Conservation (phyloP, 2,797 vertebrate genomes). For the Eupleurogrammus muticus region DNA sequence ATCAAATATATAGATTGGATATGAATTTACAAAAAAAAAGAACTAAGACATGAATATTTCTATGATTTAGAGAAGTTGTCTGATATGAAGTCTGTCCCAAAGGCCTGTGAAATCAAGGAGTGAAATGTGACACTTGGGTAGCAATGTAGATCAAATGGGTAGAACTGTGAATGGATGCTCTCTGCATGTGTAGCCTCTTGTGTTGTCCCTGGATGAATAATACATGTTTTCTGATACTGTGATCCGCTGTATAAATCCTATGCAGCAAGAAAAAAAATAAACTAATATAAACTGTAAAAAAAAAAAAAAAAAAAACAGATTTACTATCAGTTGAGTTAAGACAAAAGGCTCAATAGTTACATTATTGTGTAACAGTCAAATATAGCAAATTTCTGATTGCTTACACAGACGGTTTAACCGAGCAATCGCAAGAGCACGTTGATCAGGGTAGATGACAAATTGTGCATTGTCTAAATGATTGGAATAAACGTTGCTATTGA, state of each 20-base stretch:
- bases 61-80: slow-evolving; percentile 31
- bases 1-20: slow-evolving; percentile 21
- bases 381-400: slow-evolving; percentile 16
- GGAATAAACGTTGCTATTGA: slow-evolving; percentile 83
- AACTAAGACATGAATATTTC: slow-evolving; percentile 7
- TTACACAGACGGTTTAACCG: slow-evolving; percentile 1
- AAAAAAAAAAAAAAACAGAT: not conserved
- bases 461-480: slow-evolving; percentile 71
- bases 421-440: slow-evolving; percentile 42
- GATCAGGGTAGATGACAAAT: slow-evolving; percentile 58
- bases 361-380: slow-evolving; percentile 28
- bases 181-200: slow-evolving; percentile 72
- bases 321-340: slow-evolving; percentile 11
- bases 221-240: slow-evolving; percentile 67
- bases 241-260: slow-evolving; percentile 61
- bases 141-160: slow-evolving; percentile 43
- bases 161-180: slow-evolving; percentile 65
- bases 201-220: slow-evolving; percentile 64
- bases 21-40: slow-evolving; percentile 19
- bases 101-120: slow-evolving; percentile 46
- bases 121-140: slow-evolving; percentile 40
- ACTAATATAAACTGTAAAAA: slow-evolving; percentile 14
- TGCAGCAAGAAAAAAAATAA: slow-evolving; percentile 48
- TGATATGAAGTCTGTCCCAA: slow-evolving; percentile 35
- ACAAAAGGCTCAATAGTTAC: slow-evolving; percentile 9